Conservation (phyloP, 2,888 invertebrate genomes). For the Cremastinae sp. region DNA sequence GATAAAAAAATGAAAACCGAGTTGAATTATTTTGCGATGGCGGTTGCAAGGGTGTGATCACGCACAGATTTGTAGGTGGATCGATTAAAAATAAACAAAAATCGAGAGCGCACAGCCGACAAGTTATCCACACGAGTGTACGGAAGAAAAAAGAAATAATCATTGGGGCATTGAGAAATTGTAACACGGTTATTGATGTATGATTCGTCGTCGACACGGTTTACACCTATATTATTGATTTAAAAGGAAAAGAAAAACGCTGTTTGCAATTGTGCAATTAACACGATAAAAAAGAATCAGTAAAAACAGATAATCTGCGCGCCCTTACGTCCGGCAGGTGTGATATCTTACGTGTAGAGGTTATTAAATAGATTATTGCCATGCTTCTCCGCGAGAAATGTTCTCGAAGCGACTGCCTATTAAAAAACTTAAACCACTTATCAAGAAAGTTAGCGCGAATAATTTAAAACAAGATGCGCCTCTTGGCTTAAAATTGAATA, state of each 20-base stretch:
- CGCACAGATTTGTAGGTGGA: slow-evolving; percentile 15
- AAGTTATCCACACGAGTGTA: slow-evolving; percentile 33
- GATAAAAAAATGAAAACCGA: background rate
- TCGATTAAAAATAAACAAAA: slow-evolving; percentile 8
- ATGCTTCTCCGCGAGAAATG: slow-evolving; percentile 62
- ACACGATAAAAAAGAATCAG: slow-evolving; percentile 24
- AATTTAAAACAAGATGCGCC: slow-evolving; percentile 18
- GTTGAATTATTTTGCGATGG: slow-evolving; percentile 10
- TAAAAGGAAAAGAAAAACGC: slow-evolving; percentile 17
- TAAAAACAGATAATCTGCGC: slow-evolving; percentile 23
- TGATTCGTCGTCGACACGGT: slow-evolving; percentile 38
- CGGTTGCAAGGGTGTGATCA: slow-evolving; percentile 9
- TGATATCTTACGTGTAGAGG: slow-evolving; percentile 53
- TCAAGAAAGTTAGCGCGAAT: slow-evolving; percentile 24
- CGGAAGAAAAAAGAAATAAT: slow-evolving; percentile 15
- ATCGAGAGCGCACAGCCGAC: slow-evolving; percentile 43
- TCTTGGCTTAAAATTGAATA: slow-evolving; percentile 63
- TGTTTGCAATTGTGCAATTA: slow-evolving; percentile 41
- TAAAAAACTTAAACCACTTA: slow-evolving; percentile 64
- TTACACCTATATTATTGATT: slow-evolving; percentile 10
- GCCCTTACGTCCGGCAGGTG: slow-evolving; percentile 46
- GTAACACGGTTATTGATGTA: slow-evolving; percentile 36
- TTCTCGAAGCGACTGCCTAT: slow-evolving; percentile 68
- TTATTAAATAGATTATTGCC: slow-evolving; percentile 61
- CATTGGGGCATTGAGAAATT: slow-evolving; percentile 38